Base-by-base conservation (phyloP, 2,113 vertebrate species). In the Sylvilagus bachmani region DNA sequence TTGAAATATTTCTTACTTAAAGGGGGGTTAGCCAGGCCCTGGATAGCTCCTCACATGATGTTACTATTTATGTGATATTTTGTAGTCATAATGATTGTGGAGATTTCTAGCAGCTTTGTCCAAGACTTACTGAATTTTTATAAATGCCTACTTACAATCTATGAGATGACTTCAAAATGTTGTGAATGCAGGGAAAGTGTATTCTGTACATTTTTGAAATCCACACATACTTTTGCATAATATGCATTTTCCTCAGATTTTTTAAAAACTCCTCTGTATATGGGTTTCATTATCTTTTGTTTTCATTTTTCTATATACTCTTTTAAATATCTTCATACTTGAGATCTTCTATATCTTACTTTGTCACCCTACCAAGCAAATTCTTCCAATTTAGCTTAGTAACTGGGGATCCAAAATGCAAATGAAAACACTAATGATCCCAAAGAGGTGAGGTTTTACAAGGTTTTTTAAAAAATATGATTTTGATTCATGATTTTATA, bases 401-500 rank as follows among this genome's bases (percentile, higher is more conserved):
- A 79, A 1, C 36, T 73, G 51, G 29, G 13, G 24, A 38, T 27
- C n/a, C 16, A 69, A 89, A 84, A 3, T 14, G 51, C 55, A 33
- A 67, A 58, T 86, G 69, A 81, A 90, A 67, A 36, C 16, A 84
- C 49, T 16, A 13, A 61, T 29, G 8, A 55, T 27, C 22, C 7
- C 13, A 12, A 69, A 95, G 16, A 61, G 7, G 19, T 67, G 73
- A 0, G 8, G n/a, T 79, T 89, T 87, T 67, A 29, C 6, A 83
- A 86, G 31, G 8, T 91, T 14, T 90, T 84, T 87, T 84, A 83
- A 74, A 74, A 89, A 86, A 62, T 80, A 10, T 31, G 33, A 73
- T 61, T 69, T 21, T 91, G 51, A 71, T 91, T 95, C 93, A 38
- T 89, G 74, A 55, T 62, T 67, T n/a, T 49, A 73, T 33, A 70